Conservation (phyloP, 2,113 vertebrate species). For the Micromys minutus region DNA sequence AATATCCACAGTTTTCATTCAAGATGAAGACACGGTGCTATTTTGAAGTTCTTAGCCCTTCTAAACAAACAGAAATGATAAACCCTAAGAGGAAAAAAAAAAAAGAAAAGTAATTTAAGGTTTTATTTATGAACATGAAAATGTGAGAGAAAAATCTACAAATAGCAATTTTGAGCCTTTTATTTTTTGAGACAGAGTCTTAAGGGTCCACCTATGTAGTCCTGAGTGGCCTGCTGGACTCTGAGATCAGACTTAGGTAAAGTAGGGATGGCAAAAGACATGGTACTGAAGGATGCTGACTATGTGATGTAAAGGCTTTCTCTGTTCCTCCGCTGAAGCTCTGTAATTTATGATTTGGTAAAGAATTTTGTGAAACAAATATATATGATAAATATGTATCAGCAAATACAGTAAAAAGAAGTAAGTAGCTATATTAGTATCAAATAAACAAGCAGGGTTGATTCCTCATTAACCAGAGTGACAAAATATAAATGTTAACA, state of each 20-base stretch:
- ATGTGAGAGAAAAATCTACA: not conserved
- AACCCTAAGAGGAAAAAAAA: conserved; percentile 45
- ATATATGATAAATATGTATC: not conserved
- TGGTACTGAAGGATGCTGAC: not conserved
- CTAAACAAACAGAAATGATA: not conserved
- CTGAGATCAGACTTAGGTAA: not conserved
- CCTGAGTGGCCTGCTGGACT: not conserved
- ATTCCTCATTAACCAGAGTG: not conserved
- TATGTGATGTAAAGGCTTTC: not conserved
- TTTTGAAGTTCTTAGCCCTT: conserved; percentile 13
- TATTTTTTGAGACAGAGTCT: not conserved
- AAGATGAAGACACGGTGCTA: not conserved
- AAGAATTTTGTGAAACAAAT: not conserved
- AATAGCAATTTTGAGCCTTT: not conserved
- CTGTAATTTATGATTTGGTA: not conserved
- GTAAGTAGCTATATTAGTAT: not conserved
- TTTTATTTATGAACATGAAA: conserved; percentile 16
- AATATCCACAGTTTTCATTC: not conserved
- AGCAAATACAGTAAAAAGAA: conserved; percentile 4
- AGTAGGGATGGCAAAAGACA: not conserved
- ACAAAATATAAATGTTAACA: not conserved
- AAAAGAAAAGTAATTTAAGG: conserved; percentile 1
- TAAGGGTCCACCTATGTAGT: not conserved
- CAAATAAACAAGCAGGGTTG: not conserved
- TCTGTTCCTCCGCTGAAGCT: not conserved